phyloP scores from a whole-genome alignment of 2,888 invertebrate genomes.

The Volucella zonaria region DNA sequence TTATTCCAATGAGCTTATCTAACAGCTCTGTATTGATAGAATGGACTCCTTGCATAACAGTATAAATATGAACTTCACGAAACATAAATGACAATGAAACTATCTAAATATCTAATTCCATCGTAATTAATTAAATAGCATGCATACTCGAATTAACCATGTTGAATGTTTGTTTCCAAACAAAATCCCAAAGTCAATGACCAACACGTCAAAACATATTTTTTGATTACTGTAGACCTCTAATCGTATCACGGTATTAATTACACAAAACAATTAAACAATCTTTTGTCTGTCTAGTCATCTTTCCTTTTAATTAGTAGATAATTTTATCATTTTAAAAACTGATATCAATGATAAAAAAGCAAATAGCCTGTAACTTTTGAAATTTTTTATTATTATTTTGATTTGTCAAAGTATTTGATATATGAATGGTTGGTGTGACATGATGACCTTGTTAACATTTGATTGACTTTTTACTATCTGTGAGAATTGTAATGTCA shows the following conservation, averaged over 20 bases:
- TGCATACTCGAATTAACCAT: slow-evolving; percentile 16
- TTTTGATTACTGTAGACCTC: slow-evolving; percentile 1
- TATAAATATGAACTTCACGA: neutral
- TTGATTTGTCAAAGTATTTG: slow-evolving; percentile 10
- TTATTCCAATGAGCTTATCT: too few relatives aligned
- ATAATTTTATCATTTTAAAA: slow-evolving; percentile 55
- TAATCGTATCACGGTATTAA: slow-evolving; percentile 12
- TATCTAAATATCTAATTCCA: too few relatives aligned
- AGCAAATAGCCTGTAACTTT: slow-evolving; percentile 19
- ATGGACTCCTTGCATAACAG: neutral
- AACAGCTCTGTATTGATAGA: too few relatives aligned
- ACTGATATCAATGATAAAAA: slow-evolving; percentile 47
- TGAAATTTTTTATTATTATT: slow-evolving; percentile 14
- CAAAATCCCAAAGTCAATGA: slow-evolving; percentile 28
- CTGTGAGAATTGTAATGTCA: slow-evolving; percentile 19
- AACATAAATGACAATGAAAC: neutral
- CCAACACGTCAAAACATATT: slow-evolving; percentile 5
- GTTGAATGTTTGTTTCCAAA: neutral
- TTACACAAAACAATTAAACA: slow-evolving; percentile 10
- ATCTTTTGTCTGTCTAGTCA: slow-evolving; percentile 15
- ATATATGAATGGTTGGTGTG: slow-evolving; percentile 9
- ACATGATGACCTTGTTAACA: slow-evolving; percentile 40
- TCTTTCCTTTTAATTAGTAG: slow-evolving; percentile 30
- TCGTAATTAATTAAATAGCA: neutral
- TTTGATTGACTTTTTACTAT: slow-evolving; percentile 15